These are phyloP conservation scores for Peromyscus aztecus DNA, from an alignment of 2,797 vertebrate genomes.

Conservation along the genomic window DNA sequence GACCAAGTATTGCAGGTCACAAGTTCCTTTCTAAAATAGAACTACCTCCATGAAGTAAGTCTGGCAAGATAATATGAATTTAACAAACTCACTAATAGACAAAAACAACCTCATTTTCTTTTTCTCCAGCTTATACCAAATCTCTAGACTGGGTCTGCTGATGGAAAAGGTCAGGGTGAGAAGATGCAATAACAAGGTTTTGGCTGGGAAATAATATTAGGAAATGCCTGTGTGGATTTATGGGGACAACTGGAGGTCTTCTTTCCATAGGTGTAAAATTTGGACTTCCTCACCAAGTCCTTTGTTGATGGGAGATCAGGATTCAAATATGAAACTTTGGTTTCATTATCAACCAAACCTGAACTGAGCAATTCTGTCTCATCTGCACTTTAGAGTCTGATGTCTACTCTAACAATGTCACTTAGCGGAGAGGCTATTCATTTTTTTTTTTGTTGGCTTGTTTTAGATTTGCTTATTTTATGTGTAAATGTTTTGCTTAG, in stretches of 20 bases:
- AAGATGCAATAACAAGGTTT: neutral
- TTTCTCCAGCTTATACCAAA: neutral
- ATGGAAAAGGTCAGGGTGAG: neutral
- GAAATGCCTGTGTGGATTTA: neutral
- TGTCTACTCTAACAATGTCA: neutral
- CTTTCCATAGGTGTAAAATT: neutral
- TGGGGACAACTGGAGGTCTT: neutral
- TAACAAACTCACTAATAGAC: neutral
- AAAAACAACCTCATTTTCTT: neutral
- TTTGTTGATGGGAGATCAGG: neutral
- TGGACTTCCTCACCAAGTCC: neutral
- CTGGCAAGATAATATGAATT: conserved; percentile 20
- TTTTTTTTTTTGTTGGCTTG: neutral
- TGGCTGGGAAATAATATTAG: neutral
- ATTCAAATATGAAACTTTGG: conserved; percentile 28
- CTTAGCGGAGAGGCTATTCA: neutral
- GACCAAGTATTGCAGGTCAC: neutral
- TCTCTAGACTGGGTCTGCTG: neutral
- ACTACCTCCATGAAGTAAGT: neutral
- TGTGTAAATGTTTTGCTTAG: neutral
- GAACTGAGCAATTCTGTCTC: neutral
- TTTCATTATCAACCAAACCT: neutral
- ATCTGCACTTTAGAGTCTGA: neutral
- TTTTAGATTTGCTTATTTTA: neutral
- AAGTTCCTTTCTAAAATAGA: neutral